Evolutionary conservation across 2,113 vertebrate species (phyloP), one percentile per base, ranked within the genome.

Genomic region (Todiramphus saurophagus): DNA sequence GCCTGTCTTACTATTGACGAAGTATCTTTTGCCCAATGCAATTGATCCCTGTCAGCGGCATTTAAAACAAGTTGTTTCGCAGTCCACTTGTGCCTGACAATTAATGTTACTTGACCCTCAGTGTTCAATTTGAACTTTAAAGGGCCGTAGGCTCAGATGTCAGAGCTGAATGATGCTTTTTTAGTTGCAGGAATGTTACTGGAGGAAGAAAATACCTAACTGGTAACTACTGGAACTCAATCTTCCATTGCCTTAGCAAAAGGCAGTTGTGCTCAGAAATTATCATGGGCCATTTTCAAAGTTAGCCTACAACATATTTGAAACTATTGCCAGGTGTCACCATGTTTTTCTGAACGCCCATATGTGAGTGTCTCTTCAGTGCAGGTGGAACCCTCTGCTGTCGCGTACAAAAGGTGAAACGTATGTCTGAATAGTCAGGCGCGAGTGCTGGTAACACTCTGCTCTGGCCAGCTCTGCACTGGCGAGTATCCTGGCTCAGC

Each of bases 371-470:
- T 73, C 7, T 73, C 72, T 66, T 66, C 44, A 25, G 1, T 13
- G 21, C 25, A 37, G 48, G 35, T 33, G 18, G 68, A 46, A 21
- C 9, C 58, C 27, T 60, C 43, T 41, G 70, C 51, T 24, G n/a
- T 14, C n/a, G 17, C 2, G 6, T 66, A 33, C 13, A 13, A 17
- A 10, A 72, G 33, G 56, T 35, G 39, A n/a, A 43, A 37, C 8
- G 0, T 15, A 3, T 12, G 12, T 13, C 39, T 35, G n/a, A 28
- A 21, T 2, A 21, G 44, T 48, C 44, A 21, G 3, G 0, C 7
- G 30, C 18, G 4, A 18, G 50, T 24, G 39, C 44, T 41, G 30
- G 17, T 43, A 59, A 16, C 6, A 3, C 51, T 27, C 31, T 1
- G 1, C 16, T 31, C 18, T 4, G 44, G 63, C 33, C 64, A 16